Evolutionary conservation across 2,113 vertebrate genomes (phyloP), one percentile per base, ranked within the genome.

Genomic region (Hemibagrus wyckioides): DNA sequence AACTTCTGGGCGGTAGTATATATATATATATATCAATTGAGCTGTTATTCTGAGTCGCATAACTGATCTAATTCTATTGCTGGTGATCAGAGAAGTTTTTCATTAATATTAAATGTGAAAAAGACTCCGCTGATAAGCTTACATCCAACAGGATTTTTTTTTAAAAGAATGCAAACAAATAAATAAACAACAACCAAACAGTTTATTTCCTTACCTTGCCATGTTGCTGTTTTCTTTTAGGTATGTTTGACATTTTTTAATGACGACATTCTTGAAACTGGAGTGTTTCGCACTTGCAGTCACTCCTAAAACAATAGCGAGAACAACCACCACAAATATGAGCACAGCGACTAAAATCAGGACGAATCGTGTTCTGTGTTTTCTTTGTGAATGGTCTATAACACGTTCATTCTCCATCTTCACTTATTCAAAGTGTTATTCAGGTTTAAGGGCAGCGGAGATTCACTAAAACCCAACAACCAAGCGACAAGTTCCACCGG

Each of bases 191-290:
- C 6, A n/a, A 76, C 7, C 10, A 56, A 73, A 41, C 30, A 61
- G 0, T 11, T n/a, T 5, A 13, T 17, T 6, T 0, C 25, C 48
- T 87, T 83, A 84, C 86, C 86, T 50, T 14, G 25, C 0, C 39
- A n/a, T 25, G 15, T 54, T 9, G 2, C 1, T 6, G 11, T 83
- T 4, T 39, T 84, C 0, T 11, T 56, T 54, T 10, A 84, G 15
- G 19, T 56, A 87, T 7, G 13, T 67, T 63, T 83, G 6, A 67
- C 86, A 87, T 56, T 57, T 77, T 6, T 50, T n/a, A 21, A 87
- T 44, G 28, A 87, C 86, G 25, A 14, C 28, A 2, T 56, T 44
- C 57, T 39, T 83, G 3, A 87, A 36, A 9, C 21, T 54, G 11
- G 50, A 28, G 41, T 5, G n/a, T 61, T 41, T 39, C 59, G 28